These are phyloP conservation scores for Lepeophtheirus salmonis DNA, from an alignment of 1,140 invertebrate species.

Conservation along the genomic window DNA sequence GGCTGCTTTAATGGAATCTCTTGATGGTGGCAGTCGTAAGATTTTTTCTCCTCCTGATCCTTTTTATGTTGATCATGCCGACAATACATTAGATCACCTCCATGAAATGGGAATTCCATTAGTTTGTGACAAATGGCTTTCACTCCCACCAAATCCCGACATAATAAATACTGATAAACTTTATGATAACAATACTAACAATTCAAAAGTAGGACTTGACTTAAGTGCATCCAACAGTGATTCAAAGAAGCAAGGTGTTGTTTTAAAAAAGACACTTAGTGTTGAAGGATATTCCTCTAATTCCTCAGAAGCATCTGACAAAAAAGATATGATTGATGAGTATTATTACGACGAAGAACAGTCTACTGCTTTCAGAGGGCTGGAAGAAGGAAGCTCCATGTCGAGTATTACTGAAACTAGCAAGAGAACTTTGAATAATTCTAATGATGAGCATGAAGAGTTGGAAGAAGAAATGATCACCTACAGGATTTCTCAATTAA, in stretches of 20 bases:
- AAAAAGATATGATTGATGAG: neutral
- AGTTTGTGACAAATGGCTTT: conserved; percentile 13
- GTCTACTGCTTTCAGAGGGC: neutral
- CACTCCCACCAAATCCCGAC: conserved; percentile 9
- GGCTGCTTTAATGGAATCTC: neutral
- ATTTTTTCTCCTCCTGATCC: conserved; percentile 7
- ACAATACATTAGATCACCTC: conserved; percentile 9
- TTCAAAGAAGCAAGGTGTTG: neutral
- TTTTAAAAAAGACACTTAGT: neutral
- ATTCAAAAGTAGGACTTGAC: neutral
- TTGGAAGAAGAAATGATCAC: neutral
- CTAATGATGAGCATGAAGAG: neutral
- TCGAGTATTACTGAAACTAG: neutral
- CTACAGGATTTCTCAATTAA: neutral
- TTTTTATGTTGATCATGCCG: conserved; percentile 16
- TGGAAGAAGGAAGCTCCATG: neutral
- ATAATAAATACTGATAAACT: conserved; percentile 1
- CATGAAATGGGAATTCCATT: conserved; percentile 5
- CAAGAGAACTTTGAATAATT: neutral
- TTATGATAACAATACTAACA: neutral
- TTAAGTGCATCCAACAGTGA: neutral
- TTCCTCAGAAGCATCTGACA: neutral
- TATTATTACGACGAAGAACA: neutral
- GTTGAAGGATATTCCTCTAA: neutral
- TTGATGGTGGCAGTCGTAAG: neutral